Evolutionary conservation across 2,797 vertebrate genomes (phyloP).

Genomic region (Sphenodon punctatus): DNA sequence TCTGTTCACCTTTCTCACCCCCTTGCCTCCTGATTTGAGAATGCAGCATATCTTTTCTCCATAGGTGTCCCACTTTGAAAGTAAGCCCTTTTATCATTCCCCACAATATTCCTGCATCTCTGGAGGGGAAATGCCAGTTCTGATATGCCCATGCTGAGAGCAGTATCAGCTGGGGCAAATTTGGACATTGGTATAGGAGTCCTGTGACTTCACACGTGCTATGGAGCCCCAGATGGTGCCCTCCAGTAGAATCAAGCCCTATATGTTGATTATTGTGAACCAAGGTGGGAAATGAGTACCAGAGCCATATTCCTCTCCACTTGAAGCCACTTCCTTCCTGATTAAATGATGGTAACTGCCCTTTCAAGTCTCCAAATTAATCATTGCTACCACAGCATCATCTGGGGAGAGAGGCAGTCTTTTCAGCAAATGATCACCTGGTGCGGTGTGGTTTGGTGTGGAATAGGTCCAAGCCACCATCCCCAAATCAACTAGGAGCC

Average conservation of each 20-base stretch:
- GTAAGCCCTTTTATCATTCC: no score
- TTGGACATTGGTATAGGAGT: no score
- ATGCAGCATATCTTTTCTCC: constrained; percentile 17
- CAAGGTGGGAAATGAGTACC: neutral
- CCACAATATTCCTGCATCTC: no score
- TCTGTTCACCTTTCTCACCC: constrained; percentile 4
- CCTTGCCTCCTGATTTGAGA: constrained; percentile 35
- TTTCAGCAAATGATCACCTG: neutral
- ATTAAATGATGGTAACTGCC: neutral
- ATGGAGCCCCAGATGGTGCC: no score
- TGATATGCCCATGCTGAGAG: no score
- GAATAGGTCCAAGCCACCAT: neutral
- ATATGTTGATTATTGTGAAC: neutral
- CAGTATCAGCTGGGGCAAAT: no score
- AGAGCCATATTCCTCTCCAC: neutral
- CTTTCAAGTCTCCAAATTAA: neutral
- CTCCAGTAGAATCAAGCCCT: no score
- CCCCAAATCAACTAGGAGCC: neutral
- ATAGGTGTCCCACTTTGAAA: no score
- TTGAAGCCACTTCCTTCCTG: neutral
- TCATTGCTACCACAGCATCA: neutral
- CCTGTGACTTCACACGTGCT: no score
- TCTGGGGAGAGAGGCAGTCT: neutral
- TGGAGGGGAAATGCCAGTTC: no score
- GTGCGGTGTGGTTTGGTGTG: neutral